Evolutionary conservation across 2,113 vertebrate species (phyloP).

Genomic region (Urocolius indicus): DNA sequence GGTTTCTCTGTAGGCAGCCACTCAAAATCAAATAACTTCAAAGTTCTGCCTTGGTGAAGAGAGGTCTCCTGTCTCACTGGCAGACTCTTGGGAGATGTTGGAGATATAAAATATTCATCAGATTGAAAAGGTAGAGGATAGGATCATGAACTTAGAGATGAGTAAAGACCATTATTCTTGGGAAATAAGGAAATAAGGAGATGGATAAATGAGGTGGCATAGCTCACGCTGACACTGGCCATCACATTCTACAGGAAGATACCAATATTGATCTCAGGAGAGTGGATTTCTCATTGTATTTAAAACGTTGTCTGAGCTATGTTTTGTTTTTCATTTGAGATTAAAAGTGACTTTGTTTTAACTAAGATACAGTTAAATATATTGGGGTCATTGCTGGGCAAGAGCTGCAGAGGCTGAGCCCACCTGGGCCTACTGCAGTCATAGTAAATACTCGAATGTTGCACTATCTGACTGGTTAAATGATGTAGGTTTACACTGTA

Average conservation of each 20-base stretch:
- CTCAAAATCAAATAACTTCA: background rate
- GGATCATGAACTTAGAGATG: background rate
- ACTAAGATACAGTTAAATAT: background rate
- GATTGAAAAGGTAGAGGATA: background rate
- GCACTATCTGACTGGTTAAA: background rate
- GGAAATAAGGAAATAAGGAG: background rate
- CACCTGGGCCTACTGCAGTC: background rate
- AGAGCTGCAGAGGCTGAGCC: background rate
- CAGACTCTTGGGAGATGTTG: background rate
- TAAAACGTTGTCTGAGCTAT: background rate
- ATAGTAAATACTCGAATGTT: background rate
- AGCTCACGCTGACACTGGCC: background rate
- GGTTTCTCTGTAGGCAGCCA: background rate
- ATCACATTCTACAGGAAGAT: background rate
- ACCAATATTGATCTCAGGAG: background rate
- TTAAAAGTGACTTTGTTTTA: background rate
- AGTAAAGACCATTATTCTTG: background rate
- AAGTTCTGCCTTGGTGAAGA: background rate
- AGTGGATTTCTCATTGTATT: background rate
- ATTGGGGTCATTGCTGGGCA: background rate
- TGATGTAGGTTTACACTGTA: background rate
- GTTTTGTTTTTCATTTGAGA: background rate
- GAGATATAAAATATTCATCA: background rate
- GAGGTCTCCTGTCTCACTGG: background rate
- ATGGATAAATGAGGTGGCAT: background rate